Base-by-base conservation (phyloP, 2,888 invertebrate genomes). In the Rotaria magnacalcarata region DNA sequence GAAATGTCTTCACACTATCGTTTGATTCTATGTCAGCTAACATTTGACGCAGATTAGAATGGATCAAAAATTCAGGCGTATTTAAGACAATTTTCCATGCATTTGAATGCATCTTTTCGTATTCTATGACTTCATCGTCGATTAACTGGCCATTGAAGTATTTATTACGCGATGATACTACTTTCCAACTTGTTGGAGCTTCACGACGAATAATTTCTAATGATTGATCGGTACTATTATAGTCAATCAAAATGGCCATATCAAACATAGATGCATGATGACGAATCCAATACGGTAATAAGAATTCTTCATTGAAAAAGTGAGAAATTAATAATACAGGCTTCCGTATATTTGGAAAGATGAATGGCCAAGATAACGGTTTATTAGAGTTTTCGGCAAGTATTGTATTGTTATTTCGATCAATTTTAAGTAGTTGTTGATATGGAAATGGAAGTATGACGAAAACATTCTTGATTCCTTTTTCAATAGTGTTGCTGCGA, bases 71-170 rank as follows among this genome's bases (percentile, higher is more conserved):
- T 60, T 60, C 60, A 2, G n/a, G 27, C 0, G 11, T 60, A 27
- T n/a, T 60, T 11, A 60, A 11, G 4, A 27, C n/a, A 10, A 27
- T 60, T n/a, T 60, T 60, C 60, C 60, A 60, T 27, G 60, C 27
- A 1, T n/a, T 10, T 8, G 60, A 14, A n/a, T 60, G 11, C 27
- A 60, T 14, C n/a, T 60, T 27, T 60, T 60, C 27, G 14, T 27
- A 27, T 10, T 27, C 27, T 7, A 24, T 0, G 2, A 60, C 27
- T 27, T 60, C 60, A 11, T 14, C 14, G 27, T 60, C 60, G 60
- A 60, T 27, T n/a, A 8, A 2, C 0, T 0, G n/a, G 8, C 16
- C 0, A 3, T 52, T 1, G 2, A 52, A 52, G 3, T 52, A 0
- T 52, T 4, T 11, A 27, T 60, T 60, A n/a, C n/a, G 27, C 8